These are phyloP conservation scores for Elmis aenea DNA, from an alignment of 2,888 invertebrate genomes.

Conservation along the genomic window DNA sequence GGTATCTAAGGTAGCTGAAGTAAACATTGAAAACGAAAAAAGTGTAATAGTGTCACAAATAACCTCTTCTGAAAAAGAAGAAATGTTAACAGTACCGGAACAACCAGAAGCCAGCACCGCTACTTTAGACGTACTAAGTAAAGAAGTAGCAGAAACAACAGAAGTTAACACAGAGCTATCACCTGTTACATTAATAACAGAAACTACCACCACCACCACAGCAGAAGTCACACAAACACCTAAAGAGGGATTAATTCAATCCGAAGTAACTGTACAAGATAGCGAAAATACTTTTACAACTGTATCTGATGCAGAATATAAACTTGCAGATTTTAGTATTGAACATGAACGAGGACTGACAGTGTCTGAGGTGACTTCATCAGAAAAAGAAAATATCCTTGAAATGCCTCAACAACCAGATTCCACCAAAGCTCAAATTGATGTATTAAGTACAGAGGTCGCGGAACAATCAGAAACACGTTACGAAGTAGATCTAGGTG, in stretches of 20 bases:
- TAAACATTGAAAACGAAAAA: constrained; percentile 44
- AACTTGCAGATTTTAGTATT: constrained; percentile 46
- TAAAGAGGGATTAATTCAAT: constrained; percentile 36
- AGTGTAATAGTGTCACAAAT: constrained; percentile 48
- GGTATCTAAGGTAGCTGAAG: constrained; percentile 40
- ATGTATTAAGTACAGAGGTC: constrained; percentile 38
- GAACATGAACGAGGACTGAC: constrained; percentile 44
- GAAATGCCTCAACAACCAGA: constrained; percentile 26
- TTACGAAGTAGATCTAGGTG: constrained; percentile 25
- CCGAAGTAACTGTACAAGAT: constrained; percentile 41
- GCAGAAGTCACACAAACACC: constrained; percentile 34
- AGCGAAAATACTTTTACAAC: constrained; percentile 39
- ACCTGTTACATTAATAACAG: constrained; percentile 14
- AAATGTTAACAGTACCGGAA: constrained; percentile 39
- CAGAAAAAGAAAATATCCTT: constrained; percentile 47
- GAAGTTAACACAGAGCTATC: constrained; percentile 24
- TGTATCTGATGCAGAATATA: constrained; percentile 45
- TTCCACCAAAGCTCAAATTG: constrained; percentile 35
- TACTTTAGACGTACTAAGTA: constrained; percentile 38
- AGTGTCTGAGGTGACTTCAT: constrained; percentile 48
- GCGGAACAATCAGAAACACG: constrained; percentile 44
- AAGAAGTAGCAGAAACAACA: constrained; percentile 45
- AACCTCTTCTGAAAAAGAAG: constrained; percentile 49
- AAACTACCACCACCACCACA: constrained; percentile 27
- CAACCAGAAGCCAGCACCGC: constrained; percentile 31